A percentile compares a stretch with the other conserved stretches of the same genome.
These are phyloP conservation scores for Radopholus similis DNA, from an alignment of 1,140 invertebrate species.

Conservation along the genomic window DNA sequence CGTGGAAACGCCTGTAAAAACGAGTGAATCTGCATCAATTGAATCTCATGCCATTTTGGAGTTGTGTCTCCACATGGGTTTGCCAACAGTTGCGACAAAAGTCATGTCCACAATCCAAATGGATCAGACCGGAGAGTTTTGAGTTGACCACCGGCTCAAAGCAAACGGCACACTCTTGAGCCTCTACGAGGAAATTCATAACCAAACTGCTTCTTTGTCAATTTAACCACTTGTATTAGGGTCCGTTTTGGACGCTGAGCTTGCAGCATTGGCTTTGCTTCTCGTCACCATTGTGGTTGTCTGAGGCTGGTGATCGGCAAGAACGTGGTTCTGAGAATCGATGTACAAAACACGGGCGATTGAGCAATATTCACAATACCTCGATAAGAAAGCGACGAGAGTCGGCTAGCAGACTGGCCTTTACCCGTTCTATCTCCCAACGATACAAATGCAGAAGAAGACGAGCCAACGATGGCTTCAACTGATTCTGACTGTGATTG, in stretches of 20 bases:
- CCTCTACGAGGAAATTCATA: constrained; percentile 6
- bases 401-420: neutral
- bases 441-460: constrained; percentile 31
- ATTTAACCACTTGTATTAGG: no score
- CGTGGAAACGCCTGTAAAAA: constrained; percentile 9
- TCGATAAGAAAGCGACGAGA: constrained; percentile 3
- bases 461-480: constrained; percentile 30
- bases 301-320: neutral
- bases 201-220: constrained; percentile 11
- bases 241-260: no score
- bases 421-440: constrained; percentile 41
- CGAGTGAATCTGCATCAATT: constrained; percentile 6
- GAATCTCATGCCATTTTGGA: constrained; percentile 24
- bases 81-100: constrained; percentile 40
- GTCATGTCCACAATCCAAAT: constrained; percentile 37
- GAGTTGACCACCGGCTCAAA: no score
- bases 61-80: constrained; percentile 31
- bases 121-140: constrained; percentile 15
- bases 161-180: constrained; percentile 36
- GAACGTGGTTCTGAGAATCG: constrained; percentile 5
- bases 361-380: neutral
- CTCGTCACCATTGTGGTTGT: no score
- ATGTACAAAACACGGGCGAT: neutral
- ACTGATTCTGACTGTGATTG: neutral
- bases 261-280: no score